Base-by-base conservation (phyloP, 92 coral and sea anemone species). In the Virgularia gustaviana region DNA sequence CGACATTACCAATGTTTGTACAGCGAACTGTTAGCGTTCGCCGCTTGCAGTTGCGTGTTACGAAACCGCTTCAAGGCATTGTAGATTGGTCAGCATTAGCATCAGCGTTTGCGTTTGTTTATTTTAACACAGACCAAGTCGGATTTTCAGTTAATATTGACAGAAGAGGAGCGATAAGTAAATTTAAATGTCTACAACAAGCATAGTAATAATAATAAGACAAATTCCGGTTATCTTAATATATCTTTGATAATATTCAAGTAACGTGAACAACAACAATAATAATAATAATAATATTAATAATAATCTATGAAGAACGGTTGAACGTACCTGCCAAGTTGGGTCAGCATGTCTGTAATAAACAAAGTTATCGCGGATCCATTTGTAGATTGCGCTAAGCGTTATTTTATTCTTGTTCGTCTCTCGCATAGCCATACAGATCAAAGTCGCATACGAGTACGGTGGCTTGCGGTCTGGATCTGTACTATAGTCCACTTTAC, bases 401-500 rank as follows among this genome's bases (percentile, higher is more conserved):
- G 99, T 94, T n/a, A 94, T 94, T 78, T 94, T 94, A 24, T 79
- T 84, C 81, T 84, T 86, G 73, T 94, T 94, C 34, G 99, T 94
- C 52, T 94, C 99, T 59, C 96, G 75, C 99, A 94, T 94, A 22
- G 99, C 99, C 99, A 94, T 94, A 70, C 99, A 94, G 29, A 94
- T 94, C 41, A 94, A 76, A 0, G 99, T 94, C 6, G 99, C 99
- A 60, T 94, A 94, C 2, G 99, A 94, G 72, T 84, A 94, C 1
- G 99, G 96, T 25, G 99, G 99, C 58, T 94, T 94, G 36, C 86
- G 96, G 51, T 85, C 78, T 8, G 99, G 85, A 59, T 94, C 95
- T 54, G 85, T 83, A 58, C 79, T 94, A 81, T 94, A 89, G 66
- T 94, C 99, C 38, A 89, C 83, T 36, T 36, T 49, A 19, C 49